These are phyloP conservation scores for Zosterops japonicus DNA, from an alignment of 2,113 vertebrate genomes.

Conservation along the genomic window DNA sequence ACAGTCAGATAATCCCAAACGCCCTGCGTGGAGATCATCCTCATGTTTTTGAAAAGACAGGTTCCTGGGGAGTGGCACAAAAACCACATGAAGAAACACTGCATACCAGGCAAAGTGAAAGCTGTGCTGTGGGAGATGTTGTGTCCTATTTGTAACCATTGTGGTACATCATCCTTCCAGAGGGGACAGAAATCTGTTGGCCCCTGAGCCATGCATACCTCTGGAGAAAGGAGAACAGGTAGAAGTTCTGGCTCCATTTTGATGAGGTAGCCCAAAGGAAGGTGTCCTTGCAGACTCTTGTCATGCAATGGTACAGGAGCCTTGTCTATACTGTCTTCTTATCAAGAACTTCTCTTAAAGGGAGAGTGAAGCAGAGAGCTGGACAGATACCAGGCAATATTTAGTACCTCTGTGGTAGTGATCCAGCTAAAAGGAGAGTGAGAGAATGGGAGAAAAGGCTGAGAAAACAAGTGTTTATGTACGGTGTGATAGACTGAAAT, in stretches of 20 bases:
- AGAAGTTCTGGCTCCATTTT: background rate
- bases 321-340: background rate
- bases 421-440: background rate
- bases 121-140: too few species aligned
- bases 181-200: background rate
- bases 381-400: background rate
- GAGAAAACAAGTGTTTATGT: background rate
- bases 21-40: background rate
- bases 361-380: background rate
- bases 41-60: background rate
- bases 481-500: background rate
- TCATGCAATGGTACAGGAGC: background rate
- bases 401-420: background rate
- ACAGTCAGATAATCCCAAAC: background rate
- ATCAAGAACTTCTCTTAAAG: background rate
- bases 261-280: background rate
- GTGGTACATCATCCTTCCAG: background rate
- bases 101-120: fast-evolving
- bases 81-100: background rate
- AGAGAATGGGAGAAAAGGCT: background rate
- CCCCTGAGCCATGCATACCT: background rate
- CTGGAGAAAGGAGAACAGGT: background rate
- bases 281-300: background rate
- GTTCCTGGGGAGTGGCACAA: background rate
- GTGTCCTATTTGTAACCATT: background rate